phyloP scores from a whole-genome alignment of 2,888 invertebrate genomes.

The Alentia gelatinosa region DNA sequence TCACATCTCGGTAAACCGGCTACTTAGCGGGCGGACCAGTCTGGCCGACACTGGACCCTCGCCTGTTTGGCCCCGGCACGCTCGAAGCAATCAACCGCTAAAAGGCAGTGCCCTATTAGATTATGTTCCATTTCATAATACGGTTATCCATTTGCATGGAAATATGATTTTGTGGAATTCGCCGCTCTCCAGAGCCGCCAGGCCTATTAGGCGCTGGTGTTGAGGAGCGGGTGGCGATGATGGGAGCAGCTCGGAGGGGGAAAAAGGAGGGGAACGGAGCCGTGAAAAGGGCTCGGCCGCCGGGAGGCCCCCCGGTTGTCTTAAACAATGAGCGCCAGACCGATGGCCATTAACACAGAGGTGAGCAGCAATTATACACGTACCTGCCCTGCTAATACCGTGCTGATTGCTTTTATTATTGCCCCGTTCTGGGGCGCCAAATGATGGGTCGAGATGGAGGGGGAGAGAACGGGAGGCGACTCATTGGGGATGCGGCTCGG shows the following conservation, averaged over 20 bases:
- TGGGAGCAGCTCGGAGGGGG: background rate
- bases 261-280: background rate
- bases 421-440: constrained; percentile 7
- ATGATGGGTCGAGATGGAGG: background rate
- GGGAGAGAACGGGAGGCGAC: background rate
- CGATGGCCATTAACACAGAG: constrained; percentile 9
- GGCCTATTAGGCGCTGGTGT: background rate
- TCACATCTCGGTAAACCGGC: background rate
- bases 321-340: background rate
- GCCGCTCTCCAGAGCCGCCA: background rate
- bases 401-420: constrained; percentile 32
- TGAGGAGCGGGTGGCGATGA: background rate
- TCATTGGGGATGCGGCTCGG: background rate
- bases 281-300: background rate
- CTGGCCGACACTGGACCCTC: background rate
- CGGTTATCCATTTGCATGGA: constrained; percentile 35
- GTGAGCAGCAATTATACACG: constrained; percentile 43
- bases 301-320: constrained; percentile 18
- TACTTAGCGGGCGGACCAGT: background rate
- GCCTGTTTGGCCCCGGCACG: background rate
- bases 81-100: constrained; percentile 13
- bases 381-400: constrained; percentile 22
- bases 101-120: constrained; percentile 42
- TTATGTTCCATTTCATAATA: constrained; percentile 38
- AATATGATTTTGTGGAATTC: constrained; percentile 32